phyloP scores from a whole-genome alignment of 1,140 invertebrate species.

The Nomia melanderi region DNA sequence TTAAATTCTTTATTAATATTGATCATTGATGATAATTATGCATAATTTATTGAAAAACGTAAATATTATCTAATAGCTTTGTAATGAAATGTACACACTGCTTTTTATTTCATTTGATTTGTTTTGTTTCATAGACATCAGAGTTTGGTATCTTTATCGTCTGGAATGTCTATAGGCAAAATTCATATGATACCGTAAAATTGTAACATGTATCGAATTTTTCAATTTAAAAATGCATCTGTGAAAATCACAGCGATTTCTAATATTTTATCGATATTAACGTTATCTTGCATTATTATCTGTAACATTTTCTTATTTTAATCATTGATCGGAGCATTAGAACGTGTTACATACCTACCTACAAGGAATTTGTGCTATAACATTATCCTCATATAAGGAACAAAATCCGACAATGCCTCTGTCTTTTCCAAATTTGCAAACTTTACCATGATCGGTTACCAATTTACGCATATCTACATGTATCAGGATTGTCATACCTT shows the following conservation, averaged over 20 bases:
- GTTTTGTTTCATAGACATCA: not conserved
- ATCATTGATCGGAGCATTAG: not conserved
- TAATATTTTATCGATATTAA: slow-evolving; percentile 4
- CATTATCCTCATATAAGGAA: not conserved
- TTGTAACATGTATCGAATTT: not conserved
- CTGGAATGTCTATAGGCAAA: not conserved
- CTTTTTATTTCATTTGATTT: not conserved
- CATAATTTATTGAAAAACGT: slow-evolving; percentile 42
- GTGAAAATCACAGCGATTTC: slow-evolving; percentile 9
- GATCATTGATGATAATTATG: slow-evolving; percentile 35
- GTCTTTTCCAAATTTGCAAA: not conserved
- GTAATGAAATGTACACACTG: not conserved
- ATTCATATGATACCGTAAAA: slow-evolving; percentile 13
- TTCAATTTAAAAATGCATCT: not conserved
- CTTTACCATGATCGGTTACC: not conserved
- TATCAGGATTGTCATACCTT: not conserved
- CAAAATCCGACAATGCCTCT: not conserved
- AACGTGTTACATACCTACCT: slow-evolving; percentile 28
- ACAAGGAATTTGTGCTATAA: not conserved
- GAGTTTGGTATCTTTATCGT: not conserved
- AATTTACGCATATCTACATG: not conserved
- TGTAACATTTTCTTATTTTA: slow-evolving; percentile 17
- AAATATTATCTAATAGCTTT: slow-evolving; percentile 34
- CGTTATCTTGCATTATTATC: slow-evolving; percentile 17
- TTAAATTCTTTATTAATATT: slow-evolving; percentile 34